Percentiles rank a stretch among this genome's conserved stretches.
These are phyloP conservation scores for Apodemia zela DNA, from an alignment of 2,888 invertebrate species.

Conservation along the genomic window DNA sequence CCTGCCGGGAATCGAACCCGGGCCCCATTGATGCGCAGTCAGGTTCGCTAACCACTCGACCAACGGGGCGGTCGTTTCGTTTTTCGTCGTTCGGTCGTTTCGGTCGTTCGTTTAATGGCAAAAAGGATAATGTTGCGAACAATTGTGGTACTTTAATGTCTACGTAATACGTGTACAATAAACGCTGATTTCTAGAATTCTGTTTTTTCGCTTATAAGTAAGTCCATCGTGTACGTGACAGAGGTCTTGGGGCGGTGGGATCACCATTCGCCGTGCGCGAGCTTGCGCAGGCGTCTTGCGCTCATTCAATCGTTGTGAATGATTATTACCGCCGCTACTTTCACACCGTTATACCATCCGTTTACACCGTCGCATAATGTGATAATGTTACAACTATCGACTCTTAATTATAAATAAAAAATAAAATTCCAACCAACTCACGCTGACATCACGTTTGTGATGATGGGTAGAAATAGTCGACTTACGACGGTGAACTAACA, in stretches of 20 bases:
- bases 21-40: too few relatives aligned
- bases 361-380: neutral
- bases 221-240: neutral
- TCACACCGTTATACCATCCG: conserved; percentile 57
- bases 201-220: neutral
- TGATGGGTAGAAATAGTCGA: too few relatives aligned
- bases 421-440: too few relatives aligned
- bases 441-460: too few relatives aligned
- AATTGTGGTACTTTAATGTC: too few relatives aligned
- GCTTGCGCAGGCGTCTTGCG: conserved; percentile 60
- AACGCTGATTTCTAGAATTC: neutral
- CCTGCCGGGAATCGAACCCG: too few relatives aligned
- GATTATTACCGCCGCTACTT: conserved; percentile 70
- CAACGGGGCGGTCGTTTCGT: too few relatives aligned
- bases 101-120: too few relatives aligned
- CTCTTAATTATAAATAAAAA: too few relatives aligned
- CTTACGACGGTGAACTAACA: too few relatives aligned
- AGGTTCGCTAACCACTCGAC: too few relatives aligned
- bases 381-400: neutral
- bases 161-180: neutral
- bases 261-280: conserved; percentile 31
- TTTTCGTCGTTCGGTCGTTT: too few relatives aligned
- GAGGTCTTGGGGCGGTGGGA: conserved; percentile 34
- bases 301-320: conserved; percentile 77
- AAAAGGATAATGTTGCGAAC: neutral